Evolutionary conservation across 2,888 invertebrate genomes (phyloP).

Genomic region (Leucoma salicis): DNA sequence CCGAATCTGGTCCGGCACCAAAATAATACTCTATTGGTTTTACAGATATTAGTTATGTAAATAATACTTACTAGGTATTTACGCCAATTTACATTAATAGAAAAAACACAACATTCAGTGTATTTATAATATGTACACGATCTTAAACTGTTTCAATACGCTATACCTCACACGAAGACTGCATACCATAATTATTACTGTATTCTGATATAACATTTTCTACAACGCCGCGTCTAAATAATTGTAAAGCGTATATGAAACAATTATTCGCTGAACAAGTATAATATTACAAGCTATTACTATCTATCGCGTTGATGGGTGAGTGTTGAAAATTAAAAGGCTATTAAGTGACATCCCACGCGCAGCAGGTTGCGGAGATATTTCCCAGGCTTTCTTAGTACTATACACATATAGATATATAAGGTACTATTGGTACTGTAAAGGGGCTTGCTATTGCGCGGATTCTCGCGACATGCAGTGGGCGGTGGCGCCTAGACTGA

Average conservation of each 20-base stretch:
- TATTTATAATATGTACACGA: too few relatives aligned
- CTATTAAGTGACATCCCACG: constrained; percentile 69
- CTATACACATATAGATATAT: constrained; percentile 31
- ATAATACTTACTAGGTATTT: too few relatives aligned
- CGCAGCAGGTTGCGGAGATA: constrained; percentile 51
- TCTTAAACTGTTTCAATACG: too few relatives aligned
- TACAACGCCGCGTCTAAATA: constrained; percentile 11
- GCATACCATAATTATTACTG: neutral
- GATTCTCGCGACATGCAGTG: constrained; percentile 45
- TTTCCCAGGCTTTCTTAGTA: constrained; percentile 52
- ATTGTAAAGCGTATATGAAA: constrained; percentile 15
- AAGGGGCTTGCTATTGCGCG: constrained; percentile 46
- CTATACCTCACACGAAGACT: neutral
- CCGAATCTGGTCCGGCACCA: too few relatives aligned
- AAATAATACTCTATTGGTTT: too few relatives aligned
- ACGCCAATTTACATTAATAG: too few relatives aligned
- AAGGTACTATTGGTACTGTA: constrained; percentile 41
- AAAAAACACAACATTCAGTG: too few relatives aligned
- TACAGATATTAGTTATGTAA: too few relatives aligned
- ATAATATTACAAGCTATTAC: constrained; percentile 55
- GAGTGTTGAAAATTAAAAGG: constrained; percentile 75
- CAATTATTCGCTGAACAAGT: constrained; percentile 27
- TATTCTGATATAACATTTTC: too few relatives aligned
- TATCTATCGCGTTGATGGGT: constrained; percentile 58
- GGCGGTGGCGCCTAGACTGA: constrained; percentile 51